Percentiles rank a stretch among this genome's conserved stretches.
Evolutionary conservation across 2,888 invertebrate species (phyloP).

Genomic region (Cynaeus angustus): DNA sequence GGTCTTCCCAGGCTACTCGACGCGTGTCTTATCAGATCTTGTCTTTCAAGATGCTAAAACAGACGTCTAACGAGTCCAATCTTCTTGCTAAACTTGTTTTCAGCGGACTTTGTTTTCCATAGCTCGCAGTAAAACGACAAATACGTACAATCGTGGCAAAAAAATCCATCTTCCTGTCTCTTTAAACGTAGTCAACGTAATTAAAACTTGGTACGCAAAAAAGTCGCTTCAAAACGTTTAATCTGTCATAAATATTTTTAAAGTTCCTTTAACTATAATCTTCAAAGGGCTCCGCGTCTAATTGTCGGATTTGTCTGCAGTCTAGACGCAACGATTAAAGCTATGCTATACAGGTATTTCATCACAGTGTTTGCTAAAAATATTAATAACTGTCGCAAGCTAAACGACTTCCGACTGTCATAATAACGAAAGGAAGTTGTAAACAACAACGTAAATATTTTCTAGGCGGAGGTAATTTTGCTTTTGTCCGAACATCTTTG

Average conservation of each 20-base stretch:
- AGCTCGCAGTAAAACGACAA: conserved; percentile 1
- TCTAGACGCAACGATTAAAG: conserved; percentile 32
- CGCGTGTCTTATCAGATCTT: conserved; percentile 17
- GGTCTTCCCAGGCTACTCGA: conserved; percentile 3
- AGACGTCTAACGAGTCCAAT: conserved; percentile 16
- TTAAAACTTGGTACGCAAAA: conserved; percentile 33
- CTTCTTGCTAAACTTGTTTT: conserved; percentile 15
- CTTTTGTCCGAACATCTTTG: conserved; percentile 9
- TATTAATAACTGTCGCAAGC: conserved; percentile 21
- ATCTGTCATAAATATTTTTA: conserved; percentile 42
- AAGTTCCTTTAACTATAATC: conserved; percentile 40
- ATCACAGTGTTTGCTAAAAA: conserved; percentile 20
- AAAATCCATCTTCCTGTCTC: conserved; percentile 26
- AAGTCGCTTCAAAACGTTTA: conserved; percentile 36
- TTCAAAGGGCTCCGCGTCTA: conserved; percentile 20
- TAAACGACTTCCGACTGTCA: conserved; percentile 22
- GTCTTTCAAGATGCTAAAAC: conserved; percentile 29
- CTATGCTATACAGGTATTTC: conserved; percentile 28
- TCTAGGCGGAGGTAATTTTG: conserved; percentile 13
- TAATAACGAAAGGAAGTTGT: conserved; percentile 26
- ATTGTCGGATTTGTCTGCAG: conserved; percentile 31
- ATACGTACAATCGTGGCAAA: conserved; percentile 27
- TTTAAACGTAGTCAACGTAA: too few species aligned
- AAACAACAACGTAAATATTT: conserved; percentile 30
- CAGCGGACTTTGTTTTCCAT: conserved; percentile 20